A percentile compares a stretch with the other conserved stretches of the same genome.
phyloP scores from a whole-genome alignment of 2,888 invertebrate species.

The Diachrysia chrysitis region DNA sequence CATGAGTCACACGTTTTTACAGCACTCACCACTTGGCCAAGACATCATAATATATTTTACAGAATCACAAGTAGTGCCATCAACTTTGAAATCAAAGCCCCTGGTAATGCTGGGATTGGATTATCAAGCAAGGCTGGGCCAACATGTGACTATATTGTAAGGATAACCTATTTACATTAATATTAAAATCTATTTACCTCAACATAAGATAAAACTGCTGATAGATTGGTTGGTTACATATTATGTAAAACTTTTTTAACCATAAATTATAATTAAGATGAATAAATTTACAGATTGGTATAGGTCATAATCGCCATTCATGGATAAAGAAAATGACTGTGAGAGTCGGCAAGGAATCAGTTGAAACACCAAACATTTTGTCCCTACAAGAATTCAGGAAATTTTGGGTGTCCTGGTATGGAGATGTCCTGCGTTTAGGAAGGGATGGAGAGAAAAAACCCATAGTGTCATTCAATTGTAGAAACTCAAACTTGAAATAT shows the following conservation, averaged over 20 bases:
- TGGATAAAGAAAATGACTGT: slow-evolving; percentile 59
- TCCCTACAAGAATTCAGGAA: slow-evolving; percentile 76
- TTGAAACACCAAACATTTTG: slow-evolving; percentile 81
- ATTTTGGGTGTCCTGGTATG: slow-evolving; percentile 87
- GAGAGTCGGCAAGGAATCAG: slow-evolving; percentile 42
- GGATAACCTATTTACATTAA: slow-evolving; percentile 15
- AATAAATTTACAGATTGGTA: slow-evolving; percentile 60
- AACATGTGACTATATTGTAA: slow-evolving; percentile 67
- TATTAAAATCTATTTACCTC: neutral
- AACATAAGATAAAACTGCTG: neutral
- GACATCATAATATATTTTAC: slow-evolving; percentile 69
- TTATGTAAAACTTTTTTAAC: neutral
- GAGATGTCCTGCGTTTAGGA: slow-evolving; percentile 78
- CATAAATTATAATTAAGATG: neutral
- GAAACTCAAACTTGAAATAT: slow-evolving; percentile 63
- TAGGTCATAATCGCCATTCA: slow-evolving; percentile 62
- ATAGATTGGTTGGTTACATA: neutral
- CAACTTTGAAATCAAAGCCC: slow-evolving; percentile 71
- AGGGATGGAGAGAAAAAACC: slow-evolving; percentile 73
- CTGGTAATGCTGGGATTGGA: slow-evolving; percentile 68
- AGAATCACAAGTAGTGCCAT: slow-evolving; percentile 68
- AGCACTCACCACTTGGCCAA: slow-evolving; percentile 71
- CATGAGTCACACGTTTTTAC: slow-evolving; percentile 50
- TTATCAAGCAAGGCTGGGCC: slow-evolving; percentile 61
- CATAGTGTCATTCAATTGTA: slow-evolving; percentile 56